Evolutionary conservation across 2,888 invertebrate genomes (phyloP).

Genomic region (Cephus runcator): DNA sequence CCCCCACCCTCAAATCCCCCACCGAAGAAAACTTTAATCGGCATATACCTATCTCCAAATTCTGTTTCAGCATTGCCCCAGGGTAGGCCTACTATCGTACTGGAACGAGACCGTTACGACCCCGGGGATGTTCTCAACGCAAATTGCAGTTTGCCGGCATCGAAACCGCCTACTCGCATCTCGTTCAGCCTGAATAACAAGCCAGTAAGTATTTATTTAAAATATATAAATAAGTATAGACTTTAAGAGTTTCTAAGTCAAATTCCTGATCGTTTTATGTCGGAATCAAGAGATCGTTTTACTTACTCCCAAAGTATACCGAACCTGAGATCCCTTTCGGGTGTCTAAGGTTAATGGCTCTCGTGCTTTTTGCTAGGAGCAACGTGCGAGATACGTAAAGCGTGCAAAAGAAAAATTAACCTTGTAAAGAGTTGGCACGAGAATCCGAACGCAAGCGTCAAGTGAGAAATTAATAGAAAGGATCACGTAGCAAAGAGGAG

Average conservation of each 20-base stretch:
- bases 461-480: background rate
- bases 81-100: slow-evolving; percentile 74
- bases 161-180: slow-evolving; percentile 79
- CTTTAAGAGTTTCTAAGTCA: background rate
- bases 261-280: background rate
- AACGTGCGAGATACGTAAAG: background rate
- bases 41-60: slow-evolving; percentile 9
- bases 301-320: background rate
- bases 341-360: background rate
- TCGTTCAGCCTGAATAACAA: slow-evolving; percentile 82
- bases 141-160: slow-evolving; percentile 83
- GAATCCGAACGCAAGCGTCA: background rate
- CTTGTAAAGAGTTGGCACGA: background rate
- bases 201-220: slow-evolving; percentile 73
- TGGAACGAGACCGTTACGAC: slow-evolving; percentile 80
- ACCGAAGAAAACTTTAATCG: background rate
- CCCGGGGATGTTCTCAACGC: slow-evolving; percentile 79
- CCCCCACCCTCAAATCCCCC: too few species aligned
- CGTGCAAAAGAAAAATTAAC: background rate
- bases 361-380: background rate
- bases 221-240: background rate
- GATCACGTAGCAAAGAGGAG: background rate
- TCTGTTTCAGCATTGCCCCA: slow-evolving; percentile 78
- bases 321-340: background rate
- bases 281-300: background rate